Evolutionary conservation across 2,113 vertebrate genomes (phyloP), one percentile per base, ranked within the genome.

Genomic region (Pygathrix nemaeus): DNA sequence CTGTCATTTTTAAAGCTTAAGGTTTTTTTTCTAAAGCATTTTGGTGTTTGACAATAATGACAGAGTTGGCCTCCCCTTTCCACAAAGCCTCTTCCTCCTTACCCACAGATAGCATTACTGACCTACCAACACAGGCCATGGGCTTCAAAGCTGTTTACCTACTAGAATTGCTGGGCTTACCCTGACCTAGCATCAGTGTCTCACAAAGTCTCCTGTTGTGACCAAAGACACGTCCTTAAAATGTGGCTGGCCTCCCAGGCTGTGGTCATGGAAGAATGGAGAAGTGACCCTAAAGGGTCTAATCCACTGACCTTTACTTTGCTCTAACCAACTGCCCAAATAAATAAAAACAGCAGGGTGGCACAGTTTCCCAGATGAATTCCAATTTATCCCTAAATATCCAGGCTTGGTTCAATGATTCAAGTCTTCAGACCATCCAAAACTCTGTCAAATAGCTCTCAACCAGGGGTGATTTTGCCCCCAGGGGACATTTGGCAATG

Each of bases 301-400:
- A 94, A 98, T 95, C 88, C 40, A 85, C 84, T 96, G 97, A 98
- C 95, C 96, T 96, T 98, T 96, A 85, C 94, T 94, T 95, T 96
- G 88, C 90, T 98, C 91, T 95, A 96, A 95, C 96, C 97, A 96
- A 98, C 95, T 97, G 96, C 95, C 76, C 97, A 96, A 97, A 97
- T 94, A 96, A 96, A 96, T 93, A 97, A 84, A 96, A 96, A 76
- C 90, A 97, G 94, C 88, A 95, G 68, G 85, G 80, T 84, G 82
- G 80, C 90, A 96, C 21, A 0, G 81, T 66, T 97, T 94, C 90
- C 94, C 90, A 98, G 93, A 98, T 96, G 96, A 98, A 98, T 93
- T 93, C 91, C 87, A 95, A 82, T 96, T 95, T 95, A 95, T 81
- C 45, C 70, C 85, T 96, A 94, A 93, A 96, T 66, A 97, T 38